Evolutionary conservation across 2,888 invertebrate genomes (phyloP), one percentile per base, ranked within the genome.

Genomic region (Acanthoscelides obtectus): DNA sequence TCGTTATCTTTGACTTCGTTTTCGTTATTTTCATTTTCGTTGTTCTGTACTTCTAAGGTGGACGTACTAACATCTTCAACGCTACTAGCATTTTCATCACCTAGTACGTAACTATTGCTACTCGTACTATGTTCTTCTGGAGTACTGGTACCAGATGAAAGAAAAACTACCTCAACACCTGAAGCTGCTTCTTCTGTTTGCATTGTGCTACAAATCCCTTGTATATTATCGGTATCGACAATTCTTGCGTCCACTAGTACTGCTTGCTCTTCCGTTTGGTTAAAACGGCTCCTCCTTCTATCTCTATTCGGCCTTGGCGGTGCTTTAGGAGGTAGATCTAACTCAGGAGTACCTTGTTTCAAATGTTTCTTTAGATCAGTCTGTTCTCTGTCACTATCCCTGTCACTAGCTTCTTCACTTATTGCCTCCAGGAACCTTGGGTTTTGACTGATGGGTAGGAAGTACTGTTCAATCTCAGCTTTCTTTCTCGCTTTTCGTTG

Each of bases 391-490:
- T 89, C 87, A 76, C 90, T 90, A 4, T 89, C 87, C 45, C 75
- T 76, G 79, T 92, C 91, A 79, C 92, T 92, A 2, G 89, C 89
- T 86, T 94, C 94, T 84, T 94, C 94, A 79, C 91, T 90, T 76
- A 94, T 94, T 5, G 92, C 93, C 81, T 93, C 93, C 80, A 94
- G 86, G 76, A 89, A 91, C 81, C 92, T 88, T 17, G 91, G 90
- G 79, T 90, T 89, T 6, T 90, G 84, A 73, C 87, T 85, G 68
- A 88, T 88, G 0, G 90, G 88, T 71, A 89, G 83, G 76, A 89
- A 89, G 79, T 90, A 89, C 71, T 87, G 84, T 76, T 89, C 89
- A 22, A 89, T 79, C 22, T 88, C 87, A 8, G 86, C 87, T 2
- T 89, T 87, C 77, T 89, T 90, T 75, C 87, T 87, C 17, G 85